A percentile compares a stretch with the other conserved stretches of the same genome.
phyloP scores from a whole-genome alignment of 2,113 vertebrate species.

The Strigops habroptila region DNA sequence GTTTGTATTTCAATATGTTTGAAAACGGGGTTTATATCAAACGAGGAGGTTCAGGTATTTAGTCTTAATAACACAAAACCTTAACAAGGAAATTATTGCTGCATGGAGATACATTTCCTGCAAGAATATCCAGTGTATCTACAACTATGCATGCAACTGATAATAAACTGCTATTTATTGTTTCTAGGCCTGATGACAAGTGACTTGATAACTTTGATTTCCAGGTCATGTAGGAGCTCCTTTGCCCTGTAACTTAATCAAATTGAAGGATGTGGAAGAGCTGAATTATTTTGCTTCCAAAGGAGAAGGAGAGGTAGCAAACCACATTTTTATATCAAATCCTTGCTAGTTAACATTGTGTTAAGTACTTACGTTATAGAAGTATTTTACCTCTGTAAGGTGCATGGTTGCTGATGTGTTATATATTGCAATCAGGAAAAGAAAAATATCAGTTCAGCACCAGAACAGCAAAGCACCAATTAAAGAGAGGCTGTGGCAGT shows the following conservation, averaged over 20 bases:
- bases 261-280: conserved; percentile 90
- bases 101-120: neutral
- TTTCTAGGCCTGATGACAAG: neutral
- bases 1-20: neutral
- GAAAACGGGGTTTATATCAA: neutral
- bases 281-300: conserved; percentile 95
- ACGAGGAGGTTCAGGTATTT: neutral
- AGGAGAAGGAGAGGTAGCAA: conserved; percentile 92
- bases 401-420: neutral
- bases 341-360: neutral
- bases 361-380: neutral
- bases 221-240: conserved; percentile 95
- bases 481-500: neutral
- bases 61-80: neutral
- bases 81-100: neutral
- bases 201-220: conserved; percentile 49
- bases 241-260: conserved; percentile 95
- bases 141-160: neutral
- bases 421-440: neutral
- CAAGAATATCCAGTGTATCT: neutral
- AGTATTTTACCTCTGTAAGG: neutral
- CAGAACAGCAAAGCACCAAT: neutral
- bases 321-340: neutral
- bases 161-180: neutral
- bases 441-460: neutral